Evolutionary conservation across 2,797 vertebrate genomes (phyloP), one percentile per base, ranked within the genome.

Genomic region (Muscicapa striata): DNA sequence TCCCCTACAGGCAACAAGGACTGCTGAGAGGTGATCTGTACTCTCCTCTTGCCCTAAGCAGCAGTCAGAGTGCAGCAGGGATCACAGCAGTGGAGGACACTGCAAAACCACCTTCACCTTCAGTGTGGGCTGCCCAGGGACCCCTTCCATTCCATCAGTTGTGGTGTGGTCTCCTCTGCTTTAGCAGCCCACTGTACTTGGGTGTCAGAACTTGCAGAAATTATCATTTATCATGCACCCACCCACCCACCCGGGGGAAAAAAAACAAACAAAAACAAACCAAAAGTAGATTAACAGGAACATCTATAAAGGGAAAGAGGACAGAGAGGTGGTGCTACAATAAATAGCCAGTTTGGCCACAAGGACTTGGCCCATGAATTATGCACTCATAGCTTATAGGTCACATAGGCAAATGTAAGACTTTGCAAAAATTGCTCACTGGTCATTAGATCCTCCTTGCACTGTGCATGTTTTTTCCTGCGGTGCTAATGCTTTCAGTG

Each of bases 401-500:
- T n/a, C 49, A 78, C 15, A 61, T 27, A 62, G 70, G 23, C 18
- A 87, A 86, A 81, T 21, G 20, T 2, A 9, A 69, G 5, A 23
- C 10, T 62, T 93, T 74, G 24, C 26, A 75, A 83, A 90, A 89
- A 49, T 63, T 74, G 15, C 58, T 87, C 79, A 64, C 41, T 84
- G 82, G 72, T 64, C 46, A 64, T 81, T 92, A 88, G 43, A 83
- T 59, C 51, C 38, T 86, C 48, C 84, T 93, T 80, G 45, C 62
- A 85, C 49, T 61, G 51, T 59, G 90, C 72, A 46, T 93, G 36
- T 72, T 77, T 51, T 93, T 92, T 81, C 94, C 93, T 73, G 29
- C 57, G 79, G 82, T 61, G 81, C 57, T 64, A 84, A 87, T 92
- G 49, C 20, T 91, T 95, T 87, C 87, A 91, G 49, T 66, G 23